phyloP scores from a whole-genome alignment of 2,888 invertebrate species.

The Rhimphoctona megacephalus region DNA sequence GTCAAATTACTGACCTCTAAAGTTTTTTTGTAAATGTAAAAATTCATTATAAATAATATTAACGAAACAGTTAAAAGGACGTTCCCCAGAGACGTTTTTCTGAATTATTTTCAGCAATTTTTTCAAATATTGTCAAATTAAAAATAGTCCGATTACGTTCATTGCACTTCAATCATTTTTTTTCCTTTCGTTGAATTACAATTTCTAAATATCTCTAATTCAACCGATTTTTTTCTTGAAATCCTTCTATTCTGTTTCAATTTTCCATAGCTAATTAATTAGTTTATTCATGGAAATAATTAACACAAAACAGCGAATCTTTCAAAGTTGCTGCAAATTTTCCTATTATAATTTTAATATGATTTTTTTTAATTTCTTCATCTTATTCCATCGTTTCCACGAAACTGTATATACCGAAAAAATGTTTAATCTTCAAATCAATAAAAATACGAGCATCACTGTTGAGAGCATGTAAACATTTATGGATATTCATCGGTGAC shows the following conservation, averaged over 20 bases:
- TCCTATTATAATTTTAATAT: not conserved
- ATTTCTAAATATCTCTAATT: too few species aligned
- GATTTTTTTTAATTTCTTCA: not conserved
- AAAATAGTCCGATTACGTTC: too few species aligned
- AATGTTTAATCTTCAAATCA: not conserved
- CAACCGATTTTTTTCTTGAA: too few species aligned
- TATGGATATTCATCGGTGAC: constrained; percentile 5
- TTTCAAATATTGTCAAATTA: too few species aligned
- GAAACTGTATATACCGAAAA: not conserved
- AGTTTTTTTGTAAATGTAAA: not conserved
- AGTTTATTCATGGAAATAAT: not conserved
- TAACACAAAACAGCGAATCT: not conserved
- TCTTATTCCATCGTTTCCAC: not conserved
- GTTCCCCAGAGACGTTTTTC: not conserved
- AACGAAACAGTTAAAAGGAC: not conserved
- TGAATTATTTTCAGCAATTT: too few species aligned
- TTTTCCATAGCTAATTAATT: not conserved
- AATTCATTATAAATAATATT: not conserved
- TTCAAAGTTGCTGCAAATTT: not conserved
- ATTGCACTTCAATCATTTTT: too few species aligned
- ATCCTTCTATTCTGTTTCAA: too few species aligned
- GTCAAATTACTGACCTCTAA: not conserved
- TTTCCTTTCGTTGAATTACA: too few species aligned
- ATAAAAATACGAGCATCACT: constrained; percentile 7
- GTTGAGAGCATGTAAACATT: constrained; percentile 18